Evolutionary conservation across 1,140 invertebrate genomes (phyloP).

Genomic region (Contarinia nasturtii): DNA sequence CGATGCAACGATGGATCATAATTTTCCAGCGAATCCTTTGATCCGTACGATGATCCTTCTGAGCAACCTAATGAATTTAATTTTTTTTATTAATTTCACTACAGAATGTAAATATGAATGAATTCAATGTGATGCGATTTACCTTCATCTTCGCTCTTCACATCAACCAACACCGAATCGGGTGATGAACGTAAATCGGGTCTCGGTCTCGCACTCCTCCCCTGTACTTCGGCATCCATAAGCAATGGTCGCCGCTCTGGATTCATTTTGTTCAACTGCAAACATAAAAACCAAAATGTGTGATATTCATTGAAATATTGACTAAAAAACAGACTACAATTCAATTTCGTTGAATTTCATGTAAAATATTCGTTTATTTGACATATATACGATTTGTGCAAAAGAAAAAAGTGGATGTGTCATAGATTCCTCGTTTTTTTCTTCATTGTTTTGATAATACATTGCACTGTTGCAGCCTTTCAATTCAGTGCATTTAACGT

Average conservation of each 20-base stretch:
- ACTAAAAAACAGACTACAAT: no score
- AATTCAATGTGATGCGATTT: conserved; percentile 5
- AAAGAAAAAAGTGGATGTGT: no score
- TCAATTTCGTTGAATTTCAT: no score
- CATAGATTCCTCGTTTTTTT: no score
- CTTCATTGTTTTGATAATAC: no score
- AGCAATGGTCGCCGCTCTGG: conserved; percentile 27
- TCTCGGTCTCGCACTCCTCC: conserved; percentile 6
- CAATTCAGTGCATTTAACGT: no score
- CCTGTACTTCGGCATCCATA: conserved; percentile 11
- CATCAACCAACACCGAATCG: conserved; percentile 22
- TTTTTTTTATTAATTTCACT: no score
- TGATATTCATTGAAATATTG: neutral
- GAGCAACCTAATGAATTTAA: neutral
- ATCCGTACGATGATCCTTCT: neutral
- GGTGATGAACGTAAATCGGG: conserved; percentile 20
- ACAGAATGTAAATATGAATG: no score
- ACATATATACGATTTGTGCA: no score
- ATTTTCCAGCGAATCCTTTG: neutral
- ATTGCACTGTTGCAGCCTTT: no score
- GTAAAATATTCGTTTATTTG: no score
- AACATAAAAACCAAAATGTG: neutral
- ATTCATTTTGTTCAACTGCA: conserved; percentile 15
- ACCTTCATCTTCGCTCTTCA: conserved; percentile 21
- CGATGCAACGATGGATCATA: conserved; percentile 43